phyloP scores from a whole-genome alignment of 2,113 vertebrate species.

The Ptyas mucosa region DNA sequence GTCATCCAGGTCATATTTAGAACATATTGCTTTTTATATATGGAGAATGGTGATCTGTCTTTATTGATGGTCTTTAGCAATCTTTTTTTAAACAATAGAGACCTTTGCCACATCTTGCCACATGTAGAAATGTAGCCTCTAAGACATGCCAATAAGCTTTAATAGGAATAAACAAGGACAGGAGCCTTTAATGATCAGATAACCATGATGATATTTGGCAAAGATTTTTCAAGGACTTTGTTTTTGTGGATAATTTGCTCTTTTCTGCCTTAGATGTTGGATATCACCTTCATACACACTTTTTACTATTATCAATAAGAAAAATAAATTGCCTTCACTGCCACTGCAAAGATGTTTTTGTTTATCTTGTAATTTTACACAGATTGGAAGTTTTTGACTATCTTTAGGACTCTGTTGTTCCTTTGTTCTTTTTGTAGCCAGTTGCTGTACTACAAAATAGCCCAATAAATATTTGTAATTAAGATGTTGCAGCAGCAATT shows the following conservation, averaged over 20 bases:
- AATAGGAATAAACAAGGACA: neutral
- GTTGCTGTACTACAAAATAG: constrained; percentile 27
- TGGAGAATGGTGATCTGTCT: neutral
- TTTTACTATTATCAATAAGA: neutral
- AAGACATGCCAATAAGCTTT: neutral
- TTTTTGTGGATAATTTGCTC: neutral
- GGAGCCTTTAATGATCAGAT: neutral
- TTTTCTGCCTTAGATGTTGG: neutral
- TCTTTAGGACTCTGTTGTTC: neutral
- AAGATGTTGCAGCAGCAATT: constrained; percentile 39
- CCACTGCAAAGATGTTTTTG: neutral
- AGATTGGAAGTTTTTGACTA: neutral
- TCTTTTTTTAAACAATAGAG: neutral
- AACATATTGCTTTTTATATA: no score
- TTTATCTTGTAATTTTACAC: neutral
- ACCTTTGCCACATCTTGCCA: neutral
- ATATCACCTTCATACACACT: neutral
- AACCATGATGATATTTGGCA: neutral
- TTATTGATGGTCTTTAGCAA: neutral
- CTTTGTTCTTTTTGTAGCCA: neutral
- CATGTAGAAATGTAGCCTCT: neutral
- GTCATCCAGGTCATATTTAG: no score
- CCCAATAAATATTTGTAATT: constrained; percentile 18
- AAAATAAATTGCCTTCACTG: neutral
- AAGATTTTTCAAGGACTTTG: neutral